Evolutionary conservation across 2,113 vertebrate genomes (phyloP).

Genomic region (Gallinago paraguaiae): DNA sequence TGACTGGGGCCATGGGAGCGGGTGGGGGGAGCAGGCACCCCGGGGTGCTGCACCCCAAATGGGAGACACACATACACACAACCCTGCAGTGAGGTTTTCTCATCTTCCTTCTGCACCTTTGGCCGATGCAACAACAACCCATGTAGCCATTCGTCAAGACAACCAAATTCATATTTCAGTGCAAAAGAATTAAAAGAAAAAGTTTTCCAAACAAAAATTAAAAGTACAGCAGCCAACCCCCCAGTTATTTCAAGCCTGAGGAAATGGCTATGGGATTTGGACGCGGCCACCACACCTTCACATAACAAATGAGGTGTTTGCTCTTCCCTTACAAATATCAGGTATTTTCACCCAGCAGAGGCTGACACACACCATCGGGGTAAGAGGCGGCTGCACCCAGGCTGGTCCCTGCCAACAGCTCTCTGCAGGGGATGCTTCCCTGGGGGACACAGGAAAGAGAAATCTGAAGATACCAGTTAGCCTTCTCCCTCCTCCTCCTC

Average conservation of each 20-base stretch:
- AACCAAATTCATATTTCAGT: not conserved
- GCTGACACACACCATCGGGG: not conserved
- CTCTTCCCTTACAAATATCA: not conserved
- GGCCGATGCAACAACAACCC: not conserved
- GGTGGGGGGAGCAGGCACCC: fast-evolving
- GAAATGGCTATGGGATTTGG: fast-evolving
- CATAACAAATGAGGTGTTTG: not conserved
- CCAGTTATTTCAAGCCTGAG: not conserved
- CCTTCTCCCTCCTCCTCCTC: not conserved
- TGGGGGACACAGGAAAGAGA: not conserved
- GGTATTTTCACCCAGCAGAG: not conserved
- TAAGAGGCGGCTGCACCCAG: not conserved
- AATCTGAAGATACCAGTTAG: not conserved
- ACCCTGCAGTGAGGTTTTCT: too few species aligned
- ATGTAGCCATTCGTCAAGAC: not conserved
- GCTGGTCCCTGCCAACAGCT: not conserved
- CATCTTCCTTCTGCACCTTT: not conserved
- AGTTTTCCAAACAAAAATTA: not conserved
- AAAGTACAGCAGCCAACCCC: not conserved
- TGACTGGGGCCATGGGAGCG: fast-evolving
- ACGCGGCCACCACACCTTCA: not conserved
- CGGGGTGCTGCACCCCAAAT: fast-evolving
- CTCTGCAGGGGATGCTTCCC: fast-evolving
- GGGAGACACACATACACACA: too few species aligned
- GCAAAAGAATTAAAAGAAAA: not conserved